Base-by-base conservation (phyloP, 2,113 vertebrate genomes). In the Oncorhynchus tshawytscha region DNA sequence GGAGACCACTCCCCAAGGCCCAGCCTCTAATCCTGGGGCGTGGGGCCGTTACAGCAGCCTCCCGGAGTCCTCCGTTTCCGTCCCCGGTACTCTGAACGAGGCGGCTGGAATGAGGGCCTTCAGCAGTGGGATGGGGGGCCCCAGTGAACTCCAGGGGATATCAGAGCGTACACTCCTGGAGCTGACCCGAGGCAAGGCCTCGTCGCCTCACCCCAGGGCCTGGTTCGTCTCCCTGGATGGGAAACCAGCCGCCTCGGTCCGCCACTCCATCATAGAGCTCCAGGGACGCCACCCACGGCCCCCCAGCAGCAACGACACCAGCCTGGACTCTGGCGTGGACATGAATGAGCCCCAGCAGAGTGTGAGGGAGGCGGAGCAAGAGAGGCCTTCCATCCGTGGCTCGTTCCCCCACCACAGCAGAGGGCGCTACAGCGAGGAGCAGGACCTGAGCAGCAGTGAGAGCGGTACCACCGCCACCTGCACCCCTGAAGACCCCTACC, bases 141-240 rank as follows among this genome's bases (percentile, higher is more conserved):
- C 85, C 65, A 29, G 95, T 0, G 97, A 98, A 84, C 95, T 98
- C 34, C 97, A 98, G 84, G 96, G 96, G 18, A 95, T 97, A 83
- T 98, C 97, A 2, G 97, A 99, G 77, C 96, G 97, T 86, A 97
- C 96, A 0, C 76, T 98, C 51, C 77, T 97, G 67, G 96, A 98
- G 80, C 93, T 98, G 80, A 95, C 94, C 2, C 94, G 97, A 62
- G 95, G 94, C 24, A 98, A 96, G 84, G 94, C 95, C 11, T 95
- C 91, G 2, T 94, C 94, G 0, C 94, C 95, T 62, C 97, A 96
- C 24, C 91, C 92, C 31, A 81, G 97, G 73, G 96, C 97, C 0
- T 99, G 97, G 97, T 99, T 99, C 49, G 97, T 99, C 64, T 99
- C 97, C 13, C 85, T 99, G 45, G 97, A 99, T 0, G 97, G 97